A percentile compares a stretch with the other conserved stretches of the same genome.
phyloP scores from a whole-genome alignment of 2,888 invertebrate genomes.

The Belgica antarctica region DNA sequence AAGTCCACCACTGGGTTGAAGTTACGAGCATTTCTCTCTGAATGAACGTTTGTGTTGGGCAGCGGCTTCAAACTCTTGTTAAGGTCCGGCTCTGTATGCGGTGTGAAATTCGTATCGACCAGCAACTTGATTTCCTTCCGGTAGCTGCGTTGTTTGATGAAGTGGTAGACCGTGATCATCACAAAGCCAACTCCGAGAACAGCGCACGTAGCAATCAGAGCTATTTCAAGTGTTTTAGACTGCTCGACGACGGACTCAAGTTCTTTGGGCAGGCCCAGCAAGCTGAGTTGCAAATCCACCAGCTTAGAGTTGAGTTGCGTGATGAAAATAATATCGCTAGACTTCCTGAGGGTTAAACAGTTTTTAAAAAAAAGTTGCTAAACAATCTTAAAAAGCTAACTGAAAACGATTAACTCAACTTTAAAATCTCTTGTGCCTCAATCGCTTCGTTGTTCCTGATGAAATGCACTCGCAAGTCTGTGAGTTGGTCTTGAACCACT shows the following conservation, averaged over 20 bases:
- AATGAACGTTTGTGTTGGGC: slow-evolving; percentile 70
- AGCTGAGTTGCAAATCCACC: neutral
- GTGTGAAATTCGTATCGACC: slow-evolving; percentile 64
- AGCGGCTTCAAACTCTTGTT: slow-evolving; percentile 53
- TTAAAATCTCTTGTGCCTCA: slow-evolving; percentile 56
- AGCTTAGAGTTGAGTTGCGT: slow-evolving; percentile 53
- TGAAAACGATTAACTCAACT: slow-evolving; percentile 53
- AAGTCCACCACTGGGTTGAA: slow-evolving; percentile 60
- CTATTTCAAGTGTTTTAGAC: slow-evolving; percentile 51
- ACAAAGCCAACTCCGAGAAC: slow-evolving; percentile 58
- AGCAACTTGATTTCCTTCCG: slow-evolving; percentile 63
- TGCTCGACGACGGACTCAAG: too few species aligned
- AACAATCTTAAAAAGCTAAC: neutral
- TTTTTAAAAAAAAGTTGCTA: neutral
- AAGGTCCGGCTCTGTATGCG: slow-evolving; percentile 60
- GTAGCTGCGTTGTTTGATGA: slow-evolving; percentile 60
- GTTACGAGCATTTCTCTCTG: slow-evolving; percentile 71
- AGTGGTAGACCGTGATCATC: slow-evolving; percentile 58
- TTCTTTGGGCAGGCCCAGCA: slow-evolving; percentile 47
- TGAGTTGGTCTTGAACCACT: slow-evolving; percentile 52
- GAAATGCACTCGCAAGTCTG: slow-evolving; percentile 61
- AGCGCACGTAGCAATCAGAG: slow-evolving; percentile 58
- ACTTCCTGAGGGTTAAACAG: neutral
- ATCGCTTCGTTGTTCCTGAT: slow-evolving; percentile 59
- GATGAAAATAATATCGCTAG: slow-evolving; percentile 56